phyloP scores from a whole-genome alignment of 2,888 invertebrate genomes.

The Scaptomyza parva region DNA sequence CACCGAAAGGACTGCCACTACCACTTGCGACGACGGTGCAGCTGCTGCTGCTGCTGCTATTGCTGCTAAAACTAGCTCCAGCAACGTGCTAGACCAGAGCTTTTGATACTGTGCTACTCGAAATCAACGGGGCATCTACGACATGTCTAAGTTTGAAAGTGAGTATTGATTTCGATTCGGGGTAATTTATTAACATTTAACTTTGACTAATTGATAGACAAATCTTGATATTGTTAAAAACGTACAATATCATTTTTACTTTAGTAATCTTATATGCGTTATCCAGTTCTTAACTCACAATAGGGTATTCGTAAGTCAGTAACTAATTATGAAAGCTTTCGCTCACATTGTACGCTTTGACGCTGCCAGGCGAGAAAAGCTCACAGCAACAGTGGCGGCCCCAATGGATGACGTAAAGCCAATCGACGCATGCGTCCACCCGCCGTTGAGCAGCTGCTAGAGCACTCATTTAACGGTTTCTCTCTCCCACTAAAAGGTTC shows the following conservation, averaged over 20 bases:
- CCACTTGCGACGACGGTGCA: constrained; percentile 57
- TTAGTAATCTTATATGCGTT: not conserved
- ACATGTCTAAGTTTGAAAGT: not conserved
- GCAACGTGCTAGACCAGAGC: constrained; percentile 48
- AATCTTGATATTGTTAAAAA: not conserved
- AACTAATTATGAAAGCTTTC: constrained; percentile 25
- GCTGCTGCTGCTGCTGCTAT: constrained; percentile 30
- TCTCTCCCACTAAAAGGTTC: not conserved
- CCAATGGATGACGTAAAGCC: constrained; percentile 70
- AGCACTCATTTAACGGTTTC: constrained; percentile 4
- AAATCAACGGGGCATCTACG: constrained; percentile 25
- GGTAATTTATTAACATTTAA: too few species aligned
- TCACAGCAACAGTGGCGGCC: constrained; percentile 50
- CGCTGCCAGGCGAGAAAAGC: constrained; percentile 41
- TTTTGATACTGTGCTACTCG: constrained; percentile 33
- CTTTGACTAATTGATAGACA: not conserved
- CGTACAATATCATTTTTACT: not conserved
- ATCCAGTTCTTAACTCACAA: not conserved
- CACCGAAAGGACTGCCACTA: constrained; percentile 80
- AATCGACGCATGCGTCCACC: constrained; percentile 56
- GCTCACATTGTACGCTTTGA: constrained; percentile 11
- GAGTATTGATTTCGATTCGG: too few species aligned
- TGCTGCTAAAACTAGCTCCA: constrained; percentile 33
- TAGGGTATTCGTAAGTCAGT: constrained; percentile 26
- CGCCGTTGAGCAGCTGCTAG: constrained; percentile 31